Percentiles rank a stretch among this genome's conserved stretches.
Conservation (phyloP, 2,113 vertebrate species). For the Chaenocephalus aceratus region DNA sequence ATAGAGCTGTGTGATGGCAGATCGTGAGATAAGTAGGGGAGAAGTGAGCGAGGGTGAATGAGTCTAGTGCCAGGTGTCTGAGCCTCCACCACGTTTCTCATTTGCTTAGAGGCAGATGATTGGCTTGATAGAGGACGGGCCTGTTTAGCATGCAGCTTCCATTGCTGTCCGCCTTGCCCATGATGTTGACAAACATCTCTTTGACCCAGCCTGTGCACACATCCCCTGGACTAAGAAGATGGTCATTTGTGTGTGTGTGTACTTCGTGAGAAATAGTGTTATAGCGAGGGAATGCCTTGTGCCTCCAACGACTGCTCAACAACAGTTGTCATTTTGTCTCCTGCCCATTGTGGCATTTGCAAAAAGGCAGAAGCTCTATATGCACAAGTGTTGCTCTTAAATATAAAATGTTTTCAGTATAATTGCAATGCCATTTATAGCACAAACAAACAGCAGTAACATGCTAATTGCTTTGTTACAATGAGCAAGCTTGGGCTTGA, state of each 20-base stretch:
- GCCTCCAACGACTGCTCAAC: constrained; percentile 33
- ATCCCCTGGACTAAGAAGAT: constrained; percentile 59
- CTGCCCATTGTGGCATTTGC: constrained; percentile 62
- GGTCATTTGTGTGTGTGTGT: constrained; percentile 25
- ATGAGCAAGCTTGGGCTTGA: constrained; percentile 71
- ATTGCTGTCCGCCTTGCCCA: constrained; percentile 68
- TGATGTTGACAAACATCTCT: constrained; percentile 84
- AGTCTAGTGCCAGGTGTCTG: constrained; percentile 77
- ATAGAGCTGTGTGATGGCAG: constrained; percentile 61
- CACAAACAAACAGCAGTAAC: constrained; percentile 74
- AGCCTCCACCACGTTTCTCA: constrained; percentile 64
- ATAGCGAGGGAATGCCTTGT: constrained; percentile 20
- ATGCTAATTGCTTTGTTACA: constrained; percentile 78
- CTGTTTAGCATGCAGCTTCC: constrained; percentile 81
- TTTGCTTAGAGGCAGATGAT: constrained; percentile 70
- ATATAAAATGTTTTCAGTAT: constrained; percentile 62
- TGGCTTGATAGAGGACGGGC: constrained; percentile 68
- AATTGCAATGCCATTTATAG: constrained; percentile 75
- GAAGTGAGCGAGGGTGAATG: constrained; percentile 55
- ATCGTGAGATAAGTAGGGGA: constrained; percentile 53
- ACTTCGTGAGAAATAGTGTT: constrained; percentile 26
- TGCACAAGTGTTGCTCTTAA: constrained; percentile 60
- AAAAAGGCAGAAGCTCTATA: constrained; percentile 47
- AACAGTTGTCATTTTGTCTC: constrained; percentile 49
- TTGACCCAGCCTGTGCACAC: constrained; percentile 77